phyloP scores from a whole-genome alignment of 2,888 invertebrate species.

The Lasius platythorax region DNA sequence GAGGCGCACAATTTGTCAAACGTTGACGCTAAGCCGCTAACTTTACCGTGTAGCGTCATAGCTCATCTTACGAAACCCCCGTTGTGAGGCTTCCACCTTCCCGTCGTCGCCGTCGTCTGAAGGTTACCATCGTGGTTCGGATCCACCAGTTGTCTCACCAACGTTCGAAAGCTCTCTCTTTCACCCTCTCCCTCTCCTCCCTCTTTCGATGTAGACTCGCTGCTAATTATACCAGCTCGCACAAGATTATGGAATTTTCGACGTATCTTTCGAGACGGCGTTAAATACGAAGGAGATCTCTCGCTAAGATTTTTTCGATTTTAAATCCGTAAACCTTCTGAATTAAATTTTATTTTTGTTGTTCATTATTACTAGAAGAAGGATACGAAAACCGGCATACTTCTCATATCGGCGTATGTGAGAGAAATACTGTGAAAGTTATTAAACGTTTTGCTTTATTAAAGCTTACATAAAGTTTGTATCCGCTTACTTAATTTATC shows the following conservation, averaged over 20 bases:
- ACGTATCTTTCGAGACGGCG: conserved; percentile 7
- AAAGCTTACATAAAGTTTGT: background rate
- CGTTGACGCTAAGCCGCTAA: conserved; percentile 79
- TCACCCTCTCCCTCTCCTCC: no score
- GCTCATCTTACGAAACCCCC: conserved; percentile 71
- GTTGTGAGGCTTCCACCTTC: conserved; percentile 67
- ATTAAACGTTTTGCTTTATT: no score
- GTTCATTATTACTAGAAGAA: background rate
- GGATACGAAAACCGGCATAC: no score
- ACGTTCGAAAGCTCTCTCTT: conserved; percentile 32
- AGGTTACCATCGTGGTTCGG: conserved; percentile 59
- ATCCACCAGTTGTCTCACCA: conserved; percentile 52
- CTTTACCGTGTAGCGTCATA: conserved; percentile 76
- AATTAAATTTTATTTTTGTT: background rate
- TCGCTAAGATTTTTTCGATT: background rate
- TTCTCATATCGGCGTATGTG: no score
- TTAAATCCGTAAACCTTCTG: background rate
- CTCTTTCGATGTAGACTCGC: conserved; percentile 34
- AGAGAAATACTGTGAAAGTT: no score
- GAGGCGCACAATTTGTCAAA: conserved; percentile 80
- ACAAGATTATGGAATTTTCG: conserved; percentile 29
- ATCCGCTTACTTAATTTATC: no score
- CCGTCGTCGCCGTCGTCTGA: conserved; percentile 57
- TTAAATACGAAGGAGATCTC: background rate
- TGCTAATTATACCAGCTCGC: conserved; percentile 52